Base-by-base conservation (phyloP, 2,888 invertebrate genomes). In the Lagria hirta region DNA sequence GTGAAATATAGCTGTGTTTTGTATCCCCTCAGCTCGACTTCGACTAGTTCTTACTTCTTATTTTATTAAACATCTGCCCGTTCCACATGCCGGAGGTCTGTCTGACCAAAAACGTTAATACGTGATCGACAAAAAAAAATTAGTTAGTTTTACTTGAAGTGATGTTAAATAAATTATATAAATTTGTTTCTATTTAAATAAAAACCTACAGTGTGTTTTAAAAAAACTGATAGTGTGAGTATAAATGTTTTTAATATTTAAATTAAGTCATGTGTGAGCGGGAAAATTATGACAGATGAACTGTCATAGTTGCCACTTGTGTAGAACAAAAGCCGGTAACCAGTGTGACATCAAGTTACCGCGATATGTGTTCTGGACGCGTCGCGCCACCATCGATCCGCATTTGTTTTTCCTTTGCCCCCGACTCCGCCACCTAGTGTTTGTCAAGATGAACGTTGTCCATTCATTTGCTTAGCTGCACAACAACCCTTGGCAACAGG, bases 11-110 rank as follows among this genome's bases (percentile, higher is more conserved):
- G 30, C 24, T 44, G 47, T 36, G 33, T 34, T 24, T 43, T 48
- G 41, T 41, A 48, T 51, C 48, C 49, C 49, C 49, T 48, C 50
- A 55, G 55, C 57, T 55, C 57, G 59, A 57, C 55, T 57, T n/a
- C 50, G 55, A 56, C 57, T 55, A 57, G 59, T 58, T 56, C 58
- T 58, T 57, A 61, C 58, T 62, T 62, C 60, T 58, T 57, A 61
- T 60, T 62, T 62, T 60, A 60, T 60, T 58, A 54, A 60, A 57
- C 61, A 62, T 58, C 62, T 61, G 61, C 60, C 56, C 52, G 52
- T 48, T 57, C 41, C 48, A 48, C 49, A 53, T 52, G 55, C 52
- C 52, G 59, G 58, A 59, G 57, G 55, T 57, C 55, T 24, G 43
- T 7, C 12, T 26, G 52, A 45, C 45, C 44, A 26, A 35, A n/a